These are phyloP conservation scores for Gambusia holbrooki DNA, from an alignment of 2,113 vertebrate genomes.

Conservation along the genomic window DNA sequence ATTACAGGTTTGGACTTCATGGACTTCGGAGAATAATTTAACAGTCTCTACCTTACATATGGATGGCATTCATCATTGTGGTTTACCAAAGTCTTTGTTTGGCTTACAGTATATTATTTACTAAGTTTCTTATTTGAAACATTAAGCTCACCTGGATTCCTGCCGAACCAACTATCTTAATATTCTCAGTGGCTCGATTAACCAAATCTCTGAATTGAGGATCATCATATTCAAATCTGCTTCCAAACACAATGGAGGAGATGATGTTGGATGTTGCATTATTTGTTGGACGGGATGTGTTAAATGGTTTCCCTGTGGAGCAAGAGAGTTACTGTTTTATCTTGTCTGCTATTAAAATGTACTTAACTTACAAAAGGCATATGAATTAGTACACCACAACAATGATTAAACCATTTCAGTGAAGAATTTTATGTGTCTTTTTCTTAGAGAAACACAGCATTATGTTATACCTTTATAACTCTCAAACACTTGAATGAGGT, in stretches of 20 bases:
- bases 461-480: conserved; percentile 37
- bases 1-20: too few relatives aligned
- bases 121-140: neutral
- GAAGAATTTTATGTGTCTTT: neutral
- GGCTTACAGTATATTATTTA: too few relatives aligned
- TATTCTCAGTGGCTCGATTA: conserved; percentile 43
- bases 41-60: too few relatives aligned
- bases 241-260: conserved; percentile 76
- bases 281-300: conserved; percentile 58
- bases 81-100: too few relatives aligned
- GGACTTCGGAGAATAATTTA: too few relatives aligned
- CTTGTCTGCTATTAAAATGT: neutral
- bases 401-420: neutral
- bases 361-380: too few relatives aligned
- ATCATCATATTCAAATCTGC: conserved; percentile 77
- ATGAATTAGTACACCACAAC: neutral
- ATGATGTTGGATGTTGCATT: conserved; percentile 78
- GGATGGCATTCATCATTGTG: too few relatives aligned
- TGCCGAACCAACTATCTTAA: conserved; percentile 46
- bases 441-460: neutral
- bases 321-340: too few relatives aligned
- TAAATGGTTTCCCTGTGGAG: conserved; percentile 70
- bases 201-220: conserved; percentile 63
- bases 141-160: conserved; percentile 53
- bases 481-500: conserved; percentile 47